These are phyloP conservation scores for Carassius auratus DNA, from an alignment of 2,113 vertebrate species.

Conservation along the genomic window DNA sequence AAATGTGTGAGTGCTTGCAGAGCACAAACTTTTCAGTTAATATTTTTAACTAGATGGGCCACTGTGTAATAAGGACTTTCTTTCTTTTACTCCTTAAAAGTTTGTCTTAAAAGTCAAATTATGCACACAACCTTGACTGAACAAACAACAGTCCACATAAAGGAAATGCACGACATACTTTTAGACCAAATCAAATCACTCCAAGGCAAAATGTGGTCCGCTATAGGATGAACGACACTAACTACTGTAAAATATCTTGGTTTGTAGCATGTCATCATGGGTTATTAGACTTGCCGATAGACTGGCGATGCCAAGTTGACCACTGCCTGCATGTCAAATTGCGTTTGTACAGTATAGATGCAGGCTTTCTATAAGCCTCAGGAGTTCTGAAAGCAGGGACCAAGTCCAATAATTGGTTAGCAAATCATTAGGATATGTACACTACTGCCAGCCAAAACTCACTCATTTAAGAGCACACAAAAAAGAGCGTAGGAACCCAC, in stretches of 20 bases:
- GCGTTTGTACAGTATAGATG: constrained; percentile 71
- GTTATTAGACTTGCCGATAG: constrained; percentile 76
- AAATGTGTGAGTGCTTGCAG: background rate
- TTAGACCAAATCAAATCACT: background rate
- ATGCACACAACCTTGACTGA: background rate
- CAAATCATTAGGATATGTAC: constrained; percentile 73
- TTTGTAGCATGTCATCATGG: constrained; percentile 56
- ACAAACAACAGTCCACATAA: background rate
- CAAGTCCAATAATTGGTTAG: constrained; percentile 67
- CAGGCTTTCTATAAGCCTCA: constrained; percentile 75
- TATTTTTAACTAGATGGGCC: constrained; percentile 25
- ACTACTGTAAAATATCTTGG: constrained; percentile 3
- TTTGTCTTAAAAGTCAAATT: constrained; percentile 7
- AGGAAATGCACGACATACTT: constrained; percentile 7
- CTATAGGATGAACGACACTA: background rate
- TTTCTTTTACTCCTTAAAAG: background rate
- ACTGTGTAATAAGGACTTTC: constrained; percentile 27
- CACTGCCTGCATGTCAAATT: constrained; percentile 61
- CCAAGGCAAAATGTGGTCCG: background rate
- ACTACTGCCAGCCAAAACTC: constrained; percentile 74
- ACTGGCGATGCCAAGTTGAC: constrained; percentile 68
- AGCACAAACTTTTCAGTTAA: background rate
- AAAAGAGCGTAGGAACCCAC: constrained; percentile 65
- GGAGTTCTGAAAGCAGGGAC: constrained; percentile 74
- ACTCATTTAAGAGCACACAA: constrained; percentile 75